Percentiles rank a stretch among this genome's conserved stretches.
These are phyloP conservation scores for Lacerta agilis DNA, from an alignment of 2,797 vertebrate genomes.

Conservation along the genomic window DNA sequence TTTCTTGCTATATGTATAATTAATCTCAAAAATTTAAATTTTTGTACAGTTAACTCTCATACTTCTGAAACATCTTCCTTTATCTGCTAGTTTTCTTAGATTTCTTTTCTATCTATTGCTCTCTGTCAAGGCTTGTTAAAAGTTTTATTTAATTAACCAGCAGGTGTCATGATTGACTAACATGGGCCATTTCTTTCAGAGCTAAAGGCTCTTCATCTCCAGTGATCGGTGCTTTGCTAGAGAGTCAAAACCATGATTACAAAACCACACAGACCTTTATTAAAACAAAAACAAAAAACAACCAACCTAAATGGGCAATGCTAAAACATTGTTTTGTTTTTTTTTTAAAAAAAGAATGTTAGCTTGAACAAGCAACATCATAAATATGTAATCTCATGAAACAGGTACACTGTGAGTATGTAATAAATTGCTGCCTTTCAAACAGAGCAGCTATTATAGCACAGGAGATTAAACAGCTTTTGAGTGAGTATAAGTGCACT, in stretches of 20 bases:
- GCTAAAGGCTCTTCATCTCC: neutral
- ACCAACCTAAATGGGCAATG: neutral
- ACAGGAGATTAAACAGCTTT: neutral
- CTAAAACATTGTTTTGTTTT: neutral
- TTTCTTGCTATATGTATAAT: neutral
- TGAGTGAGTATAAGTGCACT: neutral
- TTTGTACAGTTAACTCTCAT: neutral
- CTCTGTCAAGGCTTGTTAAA: neutral
- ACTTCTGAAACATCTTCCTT: neutral
- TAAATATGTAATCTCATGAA: slow-evolving; percentile 3
- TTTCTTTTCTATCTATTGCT: neutral
- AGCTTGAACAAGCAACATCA: neutral
- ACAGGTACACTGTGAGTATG: neutral
- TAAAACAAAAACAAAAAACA: neutral
- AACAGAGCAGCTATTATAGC: neutral
- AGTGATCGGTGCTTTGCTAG: neutral
- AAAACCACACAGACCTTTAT: slow-evolving; percentile 6
- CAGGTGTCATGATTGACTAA: slow-evolving; percentile 14
- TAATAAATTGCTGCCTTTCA: neutral
- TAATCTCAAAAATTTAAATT: neutral
- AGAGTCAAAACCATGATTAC: neutral
- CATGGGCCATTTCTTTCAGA: neutral
- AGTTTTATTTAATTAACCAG: slow-evolving; percentile 16
- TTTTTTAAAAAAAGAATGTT: neutral
- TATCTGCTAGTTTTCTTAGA: neutral